Conservation (phyloP, 2,113 vertebrate species). For the Ochotona curzoniae region DNA sequence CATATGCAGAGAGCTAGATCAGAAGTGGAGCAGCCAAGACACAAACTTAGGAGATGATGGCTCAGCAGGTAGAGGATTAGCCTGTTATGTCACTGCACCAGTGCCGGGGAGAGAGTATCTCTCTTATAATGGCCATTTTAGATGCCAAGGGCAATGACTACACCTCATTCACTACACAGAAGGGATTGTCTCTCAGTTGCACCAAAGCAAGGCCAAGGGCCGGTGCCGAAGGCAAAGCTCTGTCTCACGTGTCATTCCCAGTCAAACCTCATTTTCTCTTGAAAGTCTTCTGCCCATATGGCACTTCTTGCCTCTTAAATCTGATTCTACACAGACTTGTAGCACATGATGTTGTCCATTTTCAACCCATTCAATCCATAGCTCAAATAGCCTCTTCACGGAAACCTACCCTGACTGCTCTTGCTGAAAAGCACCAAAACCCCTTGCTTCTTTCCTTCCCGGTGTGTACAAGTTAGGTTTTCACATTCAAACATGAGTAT, state of each 20-base stretch:
- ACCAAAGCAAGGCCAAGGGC: neutral
- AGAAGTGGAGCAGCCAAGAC: too few species aligned
- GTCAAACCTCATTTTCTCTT: neutral
- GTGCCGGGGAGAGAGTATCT: too few species aligned
- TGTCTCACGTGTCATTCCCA: neutral
- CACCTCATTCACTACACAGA: neutral
- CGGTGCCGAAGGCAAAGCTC: neutral
- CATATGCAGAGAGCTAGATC: too few species aligned
- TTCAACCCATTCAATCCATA: conserved; percentile 1
- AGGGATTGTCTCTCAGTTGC: neutral
- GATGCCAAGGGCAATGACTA: neutral
- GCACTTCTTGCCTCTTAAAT: conserved; percentile 13
- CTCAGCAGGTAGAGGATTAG: too few species aligned
- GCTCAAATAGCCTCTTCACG: neutral
- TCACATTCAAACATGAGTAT: conserved; percentile 10
- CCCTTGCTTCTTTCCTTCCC: conserved; percentile 22
- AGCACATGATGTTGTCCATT: neutral
- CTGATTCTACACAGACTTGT: neutral
- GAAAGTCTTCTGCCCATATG: neutral
- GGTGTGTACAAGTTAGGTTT: neutral
- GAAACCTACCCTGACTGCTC: neutral
- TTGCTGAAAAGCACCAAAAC: neutral
- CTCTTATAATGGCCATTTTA: neutral
- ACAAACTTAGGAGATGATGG: too few species aligned
- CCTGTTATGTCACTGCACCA: too few species aligned